phyloP scores from a whole-genome alignment of 2,888 invertebrate genomes.

The Hemithea aestivaria region DNA sequence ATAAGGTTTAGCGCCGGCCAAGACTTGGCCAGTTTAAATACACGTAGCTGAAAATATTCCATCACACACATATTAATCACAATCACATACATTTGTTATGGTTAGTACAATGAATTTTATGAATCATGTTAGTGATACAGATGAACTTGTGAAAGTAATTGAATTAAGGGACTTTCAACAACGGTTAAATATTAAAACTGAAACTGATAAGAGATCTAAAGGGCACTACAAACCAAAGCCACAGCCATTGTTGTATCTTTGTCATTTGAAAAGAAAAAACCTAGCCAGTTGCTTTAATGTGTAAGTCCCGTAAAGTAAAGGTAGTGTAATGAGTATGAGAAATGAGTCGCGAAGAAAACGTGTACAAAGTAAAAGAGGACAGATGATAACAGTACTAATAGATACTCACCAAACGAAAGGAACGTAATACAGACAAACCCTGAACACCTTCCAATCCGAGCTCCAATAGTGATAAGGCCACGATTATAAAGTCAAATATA shows the following conservation, averaged over 20 bases:
- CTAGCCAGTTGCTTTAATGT: no score
- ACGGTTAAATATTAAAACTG: no score
- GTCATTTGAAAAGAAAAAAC: no score
- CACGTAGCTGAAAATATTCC: conserved; percentile 88
- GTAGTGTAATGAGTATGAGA: conserved; percentile 14
- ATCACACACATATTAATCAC: conserved; percentile 44
- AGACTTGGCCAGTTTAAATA: conserved; percentile 97
- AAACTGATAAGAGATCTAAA: no score
- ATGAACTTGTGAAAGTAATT: no score
- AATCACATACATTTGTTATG: conserved; percentile 18
- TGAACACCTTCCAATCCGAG: conserved; percentile 95
- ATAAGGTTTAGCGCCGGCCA: conserved; percentile 97
- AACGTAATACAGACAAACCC: conserved; percentile 97
- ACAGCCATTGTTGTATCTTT: no score
- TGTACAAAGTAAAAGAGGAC: conserved; percentile 8
- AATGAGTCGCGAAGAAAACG: conserved; percentile 17
- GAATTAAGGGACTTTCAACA: not conserved
- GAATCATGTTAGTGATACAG: conserved; percentile 5
- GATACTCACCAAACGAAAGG: conserved; percentile 96
- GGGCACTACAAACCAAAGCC: no score
- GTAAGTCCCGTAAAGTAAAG: no score
- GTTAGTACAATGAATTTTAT: conserved; percentile 7
- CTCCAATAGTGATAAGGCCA: conserved; percentile 95
- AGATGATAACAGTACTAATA: conserved; percentile 20
- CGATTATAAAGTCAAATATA: conserved; percentile 99